Base-by-base conservation (phyloP, 2,888 invertebrate species). In the Encarsia formosa region DNA sequence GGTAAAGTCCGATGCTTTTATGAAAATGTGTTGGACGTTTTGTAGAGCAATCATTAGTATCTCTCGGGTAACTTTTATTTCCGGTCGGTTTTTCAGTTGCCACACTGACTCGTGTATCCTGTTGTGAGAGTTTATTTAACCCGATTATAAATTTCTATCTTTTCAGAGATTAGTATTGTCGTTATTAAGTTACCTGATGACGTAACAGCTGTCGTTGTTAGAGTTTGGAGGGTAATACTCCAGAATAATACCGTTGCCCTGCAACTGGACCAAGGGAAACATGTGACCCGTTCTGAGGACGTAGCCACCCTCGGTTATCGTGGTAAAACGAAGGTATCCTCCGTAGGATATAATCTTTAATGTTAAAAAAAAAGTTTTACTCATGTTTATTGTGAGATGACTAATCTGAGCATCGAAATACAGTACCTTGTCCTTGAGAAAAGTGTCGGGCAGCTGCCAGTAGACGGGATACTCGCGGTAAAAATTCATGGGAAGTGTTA, bases 1-100 rank as follows among this genome's bases (percentile, higher is more conserved):
- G 1, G 81, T 77, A 53, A 82, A 79, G 52, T 82, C 80, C 0
- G 86, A 83, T 2, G 86, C 89, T 42, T 91, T 78, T 35, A 97
- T 77, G 38, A 90, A 81, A 56, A 95, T 80, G 59, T 87, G 83
- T 53, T 89, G 86, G 0, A 98, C 77, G 64, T 90, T 88, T 68
- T 94, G 92, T 54, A 98, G 78, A 0, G 91, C 88, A n/a, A 93
- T 81, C 96, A 98, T 94, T 66, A 98, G 78, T 26, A 88, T 85
- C 53, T 84, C 81, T 29, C 91, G 77, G 35, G 83, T 86, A 0
- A 93, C 86, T 42, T 76, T 74, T 53, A 76, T 71, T 55, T 78
- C 68, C 0, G 80, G 80, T 43, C 79, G 77, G 58, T 79, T 69
- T 71, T 82, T 80, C 61, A 84, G 75, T 57, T 78, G 77, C 95